Evolutionary conservation across 2,797 vertebrate genomes (phyloP), one percentile per base, ranked within the genome.

Genomic region (Phalloptychus januarius): DNA sequence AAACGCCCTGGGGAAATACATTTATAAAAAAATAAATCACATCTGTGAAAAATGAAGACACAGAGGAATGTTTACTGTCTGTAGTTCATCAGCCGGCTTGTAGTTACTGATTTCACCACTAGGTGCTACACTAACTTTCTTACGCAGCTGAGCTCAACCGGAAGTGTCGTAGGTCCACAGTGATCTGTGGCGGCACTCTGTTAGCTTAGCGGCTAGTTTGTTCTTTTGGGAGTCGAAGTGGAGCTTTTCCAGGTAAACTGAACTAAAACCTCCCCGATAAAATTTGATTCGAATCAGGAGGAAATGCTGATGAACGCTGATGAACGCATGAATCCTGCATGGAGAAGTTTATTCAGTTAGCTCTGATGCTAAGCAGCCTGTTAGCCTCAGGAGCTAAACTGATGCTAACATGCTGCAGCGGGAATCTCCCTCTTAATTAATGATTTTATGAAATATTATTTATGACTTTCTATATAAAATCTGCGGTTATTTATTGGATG

Each of bases 201-300:
- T 28, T 56, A 28, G 36, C 36, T 7, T 38, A 65, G n/a, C 38
- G 25, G 38, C 36, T 40, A 4, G 3, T 42, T 28, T 11, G 36
- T 20, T 25, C 38, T n/a, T 56, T 15, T 31, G 72, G 15, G 52
- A 18, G 52, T 61, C 18, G 44, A 65, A 36, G 44, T 61, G 31
- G 58, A 7, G 44, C 58, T 16, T 23, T 50, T 67, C 48, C 44
- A 76, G 74, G 74, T 76, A 75, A 63, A 63, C 23, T 1, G 11
- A 8, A 36, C 8, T 7, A 6, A 48, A 63, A 48, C 6, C 2
- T 16, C 2, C 2, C 0, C 7, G 10, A 1, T 38, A 4, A 50
- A 42, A 20, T 73, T n/a, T 16, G 5, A 20, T 25, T 12, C 2
- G 2, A n/a, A 0, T 3, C 20, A 11, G 5, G 7, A 16, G 28